Conservation (phyloP, 2,113 vertebrate genomes). For the Neodontobutis hainanensis region DNA sequence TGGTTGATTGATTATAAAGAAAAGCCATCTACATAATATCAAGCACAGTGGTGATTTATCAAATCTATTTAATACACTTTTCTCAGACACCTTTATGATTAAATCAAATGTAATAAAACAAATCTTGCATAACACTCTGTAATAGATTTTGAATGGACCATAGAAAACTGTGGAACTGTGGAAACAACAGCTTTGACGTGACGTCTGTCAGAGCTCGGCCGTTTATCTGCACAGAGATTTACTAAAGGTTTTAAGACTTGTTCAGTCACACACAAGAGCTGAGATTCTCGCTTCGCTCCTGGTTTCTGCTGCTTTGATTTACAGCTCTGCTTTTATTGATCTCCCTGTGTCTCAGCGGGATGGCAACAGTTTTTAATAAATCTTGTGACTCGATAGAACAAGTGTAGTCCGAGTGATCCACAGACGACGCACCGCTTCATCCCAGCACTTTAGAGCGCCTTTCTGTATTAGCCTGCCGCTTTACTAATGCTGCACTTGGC, state of each 20-base stretch:
- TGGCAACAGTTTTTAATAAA: slow-evolving; percentile 60
- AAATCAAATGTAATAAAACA: neutral
- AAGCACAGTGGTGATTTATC: neutral
- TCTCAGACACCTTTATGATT: neutral
- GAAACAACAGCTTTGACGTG: slow-evolving; percentile 40
- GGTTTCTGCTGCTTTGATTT: slow-evolving; percentile 57
- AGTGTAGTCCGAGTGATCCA: slow-evolving; percentile 53
- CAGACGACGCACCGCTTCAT: slow-evolving; percentile 7
- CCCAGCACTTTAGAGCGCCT: neutral
- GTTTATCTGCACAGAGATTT: slow-evolving; percentile 54
- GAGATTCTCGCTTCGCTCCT: slow-evolving; percentile 34
- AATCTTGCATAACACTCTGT: too few relatives aligned
- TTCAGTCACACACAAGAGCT: slow-evolving; percentile 29
- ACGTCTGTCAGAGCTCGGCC: neutral
- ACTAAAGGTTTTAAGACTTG: slow-evolving; percentile 43
- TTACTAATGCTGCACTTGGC: neutral
- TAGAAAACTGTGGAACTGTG: neutral
- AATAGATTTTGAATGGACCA: neutral
- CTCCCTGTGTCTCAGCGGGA: slow-evolving; percentile 42
- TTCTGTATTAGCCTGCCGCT: neutral
- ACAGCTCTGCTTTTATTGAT: slow-evolving; percentile 63
- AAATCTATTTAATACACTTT: neutral
- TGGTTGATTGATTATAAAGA: too few relatives aligned
- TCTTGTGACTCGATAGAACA: slow-evolving; percentile 62
- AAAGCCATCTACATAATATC: too few relatives aligned